Percentiles rank a stretch among this genome's conserved stretches.
These are phyloP conservation scores for Gerris lacustris DNA, from an alignment of 2,888 invertebrate species.

Conservation along the genomic window DNA sequence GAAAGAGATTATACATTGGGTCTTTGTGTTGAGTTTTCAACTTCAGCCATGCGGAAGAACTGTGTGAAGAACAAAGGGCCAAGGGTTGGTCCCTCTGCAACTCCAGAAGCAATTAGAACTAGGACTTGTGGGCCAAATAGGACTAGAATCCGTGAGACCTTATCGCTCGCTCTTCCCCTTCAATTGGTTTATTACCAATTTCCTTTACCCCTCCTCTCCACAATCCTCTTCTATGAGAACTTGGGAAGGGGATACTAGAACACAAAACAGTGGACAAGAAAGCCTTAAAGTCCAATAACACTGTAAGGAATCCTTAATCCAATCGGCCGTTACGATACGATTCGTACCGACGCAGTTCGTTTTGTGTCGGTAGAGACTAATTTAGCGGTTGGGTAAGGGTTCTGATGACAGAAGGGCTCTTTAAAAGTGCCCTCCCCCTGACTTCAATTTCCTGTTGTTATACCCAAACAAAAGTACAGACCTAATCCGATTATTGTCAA, in stretches of 20 bases:
- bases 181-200: constrained; percentile 3
- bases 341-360: too few relatives aligned
- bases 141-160: background rate
- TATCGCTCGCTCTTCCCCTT: background rate
- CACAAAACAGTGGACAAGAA: too few relatives aligned
- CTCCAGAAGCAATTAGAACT: background rate
- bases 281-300: too few relatives aligned
- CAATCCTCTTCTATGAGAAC: background rate
- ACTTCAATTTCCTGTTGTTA: too few relatives aligned
- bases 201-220: background rate
- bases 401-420: too few relatives aligned
- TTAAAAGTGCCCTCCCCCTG: too few relatives aligned
- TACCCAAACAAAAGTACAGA: too few relatives aligned
- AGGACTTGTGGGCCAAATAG: background rate
- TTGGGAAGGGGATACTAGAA: background rate
- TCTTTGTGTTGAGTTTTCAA: background rate
- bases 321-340: too few relatives aligned
- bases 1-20: background rate
- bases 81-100: background rate
- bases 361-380: too few relatives aligned
- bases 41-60: background rate
- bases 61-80: background rate
- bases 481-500: too few relatives aligned
- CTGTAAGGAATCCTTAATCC: too few relatives aligned
- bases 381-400: too few relatives aligned